These are phyloP conservation scores for Gasterosteus aculeatus DNA, from an alignment of 2,113 vertebrate genomes.

Conservation along the genomic window DNA sequence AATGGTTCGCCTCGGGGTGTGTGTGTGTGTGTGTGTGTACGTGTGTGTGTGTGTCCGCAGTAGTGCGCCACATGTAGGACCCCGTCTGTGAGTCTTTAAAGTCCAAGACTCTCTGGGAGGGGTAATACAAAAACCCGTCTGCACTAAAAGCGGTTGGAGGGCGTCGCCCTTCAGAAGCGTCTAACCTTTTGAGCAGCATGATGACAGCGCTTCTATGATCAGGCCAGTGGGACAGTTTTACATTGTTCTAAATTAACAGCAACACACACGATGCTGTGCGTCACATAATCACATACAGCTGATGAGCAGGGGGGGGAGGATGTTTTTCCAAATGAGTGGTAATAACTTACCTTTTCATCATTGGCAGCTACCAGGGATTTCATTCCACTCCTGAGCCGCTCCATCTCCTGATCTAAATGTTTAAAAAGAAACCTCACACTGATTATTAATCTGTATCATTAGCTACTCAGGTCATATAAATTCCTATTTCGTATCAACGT, in stretches of 20 bases:
- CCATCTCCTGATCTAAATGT: constrained; percentile 90
- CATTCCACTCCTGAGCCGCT: constrained; percentile 89
- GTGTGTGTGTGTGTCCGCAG: constrained; percentile 46
- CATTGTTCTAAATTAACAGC: constrained; percentile 24
- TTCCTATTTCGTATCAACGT: constrained; percentile 13
- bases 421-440: constrained; percentile 53
- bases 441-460: constrained; percentile 25
- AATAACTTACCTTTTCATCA: constrained; percentile 89
- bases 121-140: constrained; percentile 73
- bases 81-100: constrained; percentile 64
- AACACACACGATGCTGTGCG: constrained; percentile 4
- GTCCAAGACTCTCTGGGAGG: constrained; percentile 45
- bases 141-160: constrained; percentile 61
- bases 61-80: constrained; percentile 55
- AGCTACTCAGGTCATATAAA: constrained; percentile 12
- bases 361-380: constrained; percentile 89
- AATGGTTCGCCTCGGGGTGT: constrained; percentile 62
- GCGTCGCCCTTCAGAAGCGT: constrained; percentile 38
- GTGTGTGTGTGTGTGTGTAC: constrained; percentile 35
- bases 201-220: constrained; percentile 27
- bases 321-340: background rate
- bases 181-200: constrained; percentile 28
- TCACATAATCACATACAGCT: constrained; percentile 31
- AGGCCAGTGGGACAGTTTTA: constrained; percentile 6
- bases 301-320: constrained; percentile 12